phyloP scores from a whole-genome alignment of 2,888 invertebrate species.

The Frankliniella intonsa region DNA sequence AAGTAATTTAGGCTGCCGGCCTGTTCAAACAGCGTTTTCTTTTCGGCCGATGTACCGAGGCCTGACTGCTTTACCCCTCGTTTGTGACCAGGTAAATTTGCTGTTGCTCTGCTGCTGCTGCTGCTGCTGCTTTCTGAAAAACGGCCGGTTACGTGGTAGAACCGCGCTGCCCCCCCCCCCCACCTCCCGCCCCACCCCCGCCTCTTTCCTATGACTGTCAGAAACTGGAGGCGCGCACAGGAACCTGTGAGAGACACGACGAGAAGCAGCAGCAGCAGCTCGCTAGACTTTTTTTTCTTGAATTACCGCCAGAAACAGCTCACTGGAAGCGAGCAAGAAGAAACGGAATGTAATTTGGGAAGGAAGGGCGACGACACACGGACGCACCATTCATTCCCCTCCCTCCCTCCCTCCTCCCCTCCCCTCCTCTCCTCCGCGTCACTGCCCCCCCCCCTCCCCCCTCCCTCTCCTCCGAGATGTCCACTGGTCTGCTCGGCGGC shows the following conservation, averaged over 20 bases:
- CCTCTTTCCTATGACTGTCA: conserved; percentile 15
- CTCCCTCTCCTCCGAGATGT: background rate
- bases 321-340: conserved; percentile 21
- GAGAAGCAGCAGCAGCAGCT: background rate
- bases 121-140: background rate
- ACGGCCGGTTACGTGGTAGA: background rate
- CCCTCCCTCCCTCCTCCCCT: background rate
- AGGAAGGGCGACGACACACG: conserved; percentile 22
- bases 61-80: too few relatives aligned
- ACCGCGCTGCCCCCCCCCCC: background rate
- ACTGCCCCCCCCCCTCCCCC: background rate
- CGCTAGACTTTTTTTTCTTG: conserved; percentile 9
- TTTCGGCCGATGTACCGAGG: too few relatives aligned
- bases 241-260: background rate
- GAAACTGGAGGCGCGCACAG: conserved; percentile 7
- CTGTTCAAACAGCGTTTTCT: too few relatives aligned
- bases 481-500: background rate
- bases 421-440: background rate
- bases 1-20: too few relatives aligned
- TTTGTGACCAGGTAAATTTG: too few relatives aligned
- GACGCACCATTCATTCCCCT: background rate
- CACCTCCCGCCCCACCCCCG: background rate
- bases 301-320: conserved; percentile 16
- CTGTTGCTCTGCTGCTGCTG: too few relatives aligned
- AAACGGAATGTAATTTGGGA: conserved; percentile 16